Evolutionary conservation across 2,113 vertebrate species (phyloP), one percentile per base, ranked within the genome.

Genomic region (Tretioscincus oriximinensis): DNA sequence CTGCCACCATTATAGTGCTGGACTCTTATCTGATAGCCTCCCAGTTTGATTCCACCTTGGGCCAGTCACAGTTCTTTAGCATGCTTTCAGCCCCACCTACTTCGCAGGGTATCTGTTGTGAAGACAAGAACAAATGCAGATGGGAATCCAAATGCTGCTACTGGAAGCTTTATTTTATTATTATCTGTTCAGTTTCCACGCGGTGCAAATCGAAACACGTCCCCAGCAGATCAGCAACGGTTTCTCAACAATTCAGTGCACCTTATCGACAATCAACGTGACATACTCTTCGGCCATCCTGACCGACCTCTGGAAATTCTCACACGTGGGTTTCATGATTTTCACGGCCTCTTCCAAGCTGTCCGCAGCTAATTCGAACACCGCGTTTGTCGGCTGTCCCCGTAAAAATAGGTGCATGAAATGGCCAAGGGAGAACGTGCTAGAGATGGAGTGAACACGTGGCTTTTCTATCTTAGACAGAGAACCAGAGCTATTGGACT

Each of bases 261-360:
- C 63, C 60, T 86, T 85, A 11, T 87, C 35, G 58, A 6, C 77
- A 73, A 84, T 70, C 0, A 4, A 3, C 20, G 70, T 71, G 60
- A 82, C 0, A 9, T 75, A 84, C 66, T 60, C 61, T 79, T 92
- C 83, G 64, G 91, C 26, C 2, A 22, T 41, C 76, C 88, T 85
- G 61, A 84, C 41, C 74, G 73, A 76, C 51, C 54, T 82, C 47
- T 90, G 82, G 26, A 94, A 88, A 26, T n/a, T 7, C 81, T 90
- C 88, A 85, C 90, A 80, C 35, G 77, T 70, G 77, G 88, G 77
- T 31, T 64, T 81, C 69, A 93, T 63, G 60, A 70, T 73, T 45
- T 68, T 86, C 35, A 91, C 78, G 68, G 86, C 83, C 4, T 88
- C 84, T 76, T 90, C 91, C 80, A 92, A 64, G 28, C 68, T 71